These are phyloP conservation scores for Phoebastria nigripes DNA, from an alignment of 2,797 vertebrate genomes.

Conservation along the genomic window DNA sequence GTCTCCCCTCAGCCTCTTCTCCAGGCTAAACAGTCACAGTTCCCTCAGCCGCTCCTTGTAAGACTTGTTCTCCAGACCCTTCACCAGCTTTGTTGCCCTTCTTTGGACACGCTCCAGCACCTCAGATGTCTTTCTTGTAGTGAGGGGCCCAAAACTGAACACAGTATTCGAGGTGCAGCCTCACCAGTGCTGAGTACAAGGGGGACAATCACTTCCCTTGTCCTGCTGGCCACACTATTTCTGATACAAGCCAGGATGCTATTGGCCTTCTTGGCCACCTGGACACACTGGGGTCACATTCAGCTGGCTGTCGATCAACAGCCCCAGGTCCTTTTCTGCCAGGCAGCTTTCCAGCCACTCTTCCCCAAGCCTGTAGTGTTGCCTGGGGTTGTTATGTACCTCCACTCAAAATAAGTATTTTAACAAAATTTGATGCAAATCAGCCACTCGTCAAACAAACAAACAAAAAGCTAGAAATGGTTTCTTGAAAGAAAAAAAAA, in stretches of 20 bases:
- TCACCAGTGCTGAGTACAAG: background rate
- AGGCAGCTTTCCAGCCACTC: background rate
- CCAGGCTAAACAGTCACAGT: background rate
- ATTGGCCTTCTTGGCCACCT: background rate
- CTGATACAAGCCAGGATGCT: background rate
- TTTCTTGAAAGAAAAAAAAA: background rate
- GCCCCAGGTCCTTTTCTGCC: background rate
- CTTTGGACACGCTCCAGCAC: background rate
- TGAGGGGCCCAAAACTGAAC: background rate
- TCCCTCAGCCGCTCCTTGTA: background rate
- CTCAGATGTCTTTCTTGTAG: background rate
- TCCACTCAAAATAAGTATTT: background rate
- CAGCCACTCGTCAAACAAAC: background rate
- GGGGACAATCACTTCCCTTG: rapidly evolving
- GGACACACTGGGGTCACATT: background rate
- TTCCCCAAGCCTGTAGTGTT: background rate
- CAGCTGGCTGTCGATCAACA: rapidly evolving
- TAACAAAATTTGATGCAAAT: background rate
- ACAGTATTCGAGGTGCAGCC: background rate
- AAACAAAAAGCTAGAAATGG: background rate
- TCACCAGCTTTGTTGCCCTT: background rate
- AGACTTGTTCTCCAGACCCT: background rate
- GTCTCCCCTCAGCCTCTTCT: background rate
- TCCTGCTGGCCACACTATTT: background rate
- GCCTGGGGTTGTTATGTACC: background rate